Evolutionary conservation across 2,888 invertebrate genomes (phyloP).

Genomic region (Mesodorylaimus sp.): DNA sequence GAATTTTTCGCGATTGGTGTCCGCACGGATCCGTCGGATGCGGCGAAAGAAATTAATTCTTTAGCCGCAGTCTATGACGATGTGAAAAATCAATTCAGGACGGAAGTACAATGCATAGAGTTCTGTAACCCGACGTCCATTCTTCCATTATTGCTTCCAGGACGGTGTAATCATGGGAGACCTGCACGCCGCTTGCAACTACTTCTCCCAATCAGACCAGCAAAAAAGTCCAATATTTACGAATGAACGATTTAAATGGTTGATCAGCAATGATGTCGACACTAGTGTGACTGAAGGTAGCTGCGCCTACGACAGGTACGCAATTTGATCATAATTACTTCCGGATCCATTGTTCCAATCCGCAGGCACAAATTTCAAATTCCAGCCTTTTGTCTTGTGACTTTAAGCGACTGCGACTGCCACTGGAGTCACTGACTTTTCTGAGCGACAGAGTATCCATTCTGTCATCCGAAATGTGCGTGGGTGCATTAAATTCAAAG

Average conservation of each 20-base stretch:
- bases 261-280: conserved; percentile 24
- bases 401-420: too few species aligned
- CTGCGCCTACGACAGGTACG: conserved; percentile 27
- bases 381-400: too few species aligned
- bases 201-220: conserved; percentile 19
- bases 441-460: too few species aligned
- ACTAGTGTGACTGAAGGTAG: conserved; percentile 24
- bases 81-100: not conserved
- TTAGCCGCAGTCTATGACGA: conserved; percentile 1
- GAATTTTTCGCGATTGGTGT: conserved; percentile 16
- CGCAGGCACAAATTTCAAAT: too few species aligned
- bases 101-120: conserved; percentile 10
- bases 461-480: too few species aligned
- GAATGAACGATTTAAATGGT: conserved; percentile 24
- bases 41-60: conserved; percentile 18
- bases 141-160: conserved; percentile 17
- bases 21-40: conserved; percentile 19
- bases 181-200: conserved; percentile 30
- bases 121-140: conserved; percentile 8
- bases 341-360: not conserved
- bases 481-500: too few species aligned
- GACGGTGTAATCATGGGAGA: conserved; percentile 29
- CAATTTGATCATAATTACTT: not conserved
- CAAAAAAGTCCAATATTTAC: conserved; percentile 16
- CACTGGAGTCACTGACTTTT: too few species aligned